Base-by-base conservation (phyloP, 2,888 invertebrate species). In the Pandemis heparana region DNA sequence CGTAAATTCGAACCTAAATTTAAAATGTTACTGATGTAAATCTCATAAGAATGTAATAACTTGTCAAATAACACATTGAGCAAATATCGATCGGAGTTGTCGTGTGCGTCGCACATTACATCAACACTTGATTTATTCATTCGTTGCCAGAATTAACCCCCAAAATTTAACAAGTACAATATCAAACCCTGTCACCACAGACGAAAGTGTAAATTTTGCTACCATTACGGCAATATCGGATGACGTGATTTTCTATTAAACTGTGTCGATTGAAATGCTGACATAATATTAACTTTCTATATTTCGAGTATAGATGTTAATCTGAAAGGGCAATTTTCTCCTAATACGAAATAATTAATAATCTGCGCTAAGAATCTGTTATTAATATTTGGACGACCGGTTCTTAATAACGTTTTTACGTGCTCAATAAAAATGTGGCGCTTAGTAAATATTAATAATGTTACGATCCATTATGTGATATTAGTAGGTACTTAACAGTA, bases 71-170 rank as follows among this genome's bases (percentile, higher is more conserved):
- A 64, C 23, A 48, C 18, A 46, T 71, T 39, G 46, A 65, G 59
- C 23, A 48, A n/a, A 18, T 64, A 46, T 65, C 65, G 71, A 71
- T 60, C 41, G 43, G 6, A 32, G 59, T 59, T 48, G 18, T 59
- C 64, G 71, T 65, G 59, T 60, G 71, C 6, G 8, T 18, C 64
- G 38, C 9, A 46, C 70, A 38, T 59, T 64, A 60, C 46, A 48
- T 70, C 63, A 38, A 16, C 64, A 60, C 48, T 59, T 71, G 71
- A 60, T 48, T 65, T 71, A 65, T 71, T 65, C 14, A 64, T 59
- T 38, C 32, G 8, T 38, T 38, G n/a, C 32, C 8, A n/a, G 8
- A 32, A 39, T 32, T 43, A 0, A 16, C 12, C 39, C 3, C n/a
- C n/a, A 51, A 38, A 7, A 4, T 14, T 56, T 56, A 9, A 16